Evolutionary conservation across 2,888 invertebrate genomes (phyloP), one percentile per base, ranked within the genome.

Genomic region (Autographa pulchrina): DNA sequence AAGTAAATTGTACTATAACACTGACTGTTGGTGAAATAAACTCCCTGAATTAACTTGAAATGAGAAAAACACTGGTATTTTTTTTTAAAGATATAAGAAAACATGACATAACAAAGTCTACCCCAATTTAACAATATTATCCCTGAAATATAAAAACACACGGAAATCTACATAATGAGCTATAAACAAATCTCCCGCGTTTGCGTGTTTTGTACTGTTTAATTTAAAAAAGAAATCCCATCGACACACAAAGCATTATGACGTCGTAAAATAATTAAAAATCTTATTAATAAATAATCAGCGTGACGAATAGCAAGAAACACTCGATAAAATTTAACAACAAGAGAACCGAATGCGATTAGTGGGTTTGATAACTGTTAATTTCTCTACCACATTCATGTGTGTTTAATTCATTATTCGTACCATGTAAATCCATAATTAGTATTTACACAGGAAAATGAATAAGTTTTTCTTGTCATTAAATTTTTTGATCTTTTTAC

Each of bases 401-500:
- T 32, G 60, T 3, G 25, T 13, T 25, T 56, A 14, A 56, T 25
- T 4, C 11, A 13, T 9, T 54, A 20, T 6, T 25, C 20, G 9
- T 20, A 56, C 20, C 11, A 56, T 56, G 54, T 56, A 20, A 13
- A 25, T 2, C 20, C 18, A 20, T 25, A 11, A 25, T 20, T 54
- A 20, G 11, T 11, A 56, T 25, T 56, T 25, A 25, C 6, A 20
- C 2, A 1, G 11, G 1, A 56, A 56, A 62, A 78, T 84, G 83
- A 65, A 65, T 61, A 35, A 14, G 9, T 11, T 75, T 31, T 70
- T 67, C 32, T n/a, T 9, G 48, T 52, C 70, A n/a, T 0, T 78
- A 7, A 25, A 67, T 71, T 63, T 88, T 32, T 38, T 78, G 38
- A 68, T 81, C 64, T 76, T 78, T 3, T 61, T 82, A 6, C 63